Evolutionary conservation across 2,113 vertebrate genomes (phyloP), one percentile per base, ranked within the genome.

Genomic region (Zosterops borbonicus): DNA sequence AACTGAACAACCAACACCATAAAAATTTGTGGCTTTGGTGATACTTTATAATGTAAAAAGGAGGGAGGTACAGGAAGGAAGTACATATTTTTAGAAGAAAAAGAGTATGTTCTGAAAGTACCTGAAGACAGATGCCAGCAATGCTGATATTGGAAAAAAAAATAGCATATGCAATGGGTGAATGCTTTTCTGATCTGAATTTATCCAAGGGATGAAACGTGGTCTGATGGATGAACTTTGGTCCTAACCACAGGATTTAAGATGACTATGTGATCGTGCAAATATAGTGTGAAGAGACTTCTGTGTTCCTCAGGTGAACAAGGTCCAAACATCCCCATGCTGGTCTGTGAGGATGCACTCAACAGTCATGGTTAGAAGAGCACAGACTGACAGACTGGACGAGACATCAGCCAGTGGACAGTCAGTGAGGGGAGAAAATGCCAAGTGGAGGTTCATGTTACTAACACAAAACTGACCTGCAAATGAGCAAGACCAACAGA

Each of bases 61-160:
- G 41, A 81, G 19, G n/a, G 41, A 92, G 44, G 53, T 47, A 60
- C 64, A 94, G 81, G 87, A 92, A 94, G 94, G 86, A 95, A 91
- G 69, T 78, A 78, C 2, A 3, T 89, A 60, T 84, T 95, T 94
- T 95, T 87, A 90, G 86, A 81, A 86, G 33, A 89, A 95, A 85
- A 90, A 79, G 39, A 85, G 55, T 63, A 74, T 67, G 47, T 83
- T 91, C 75, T 88, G 63, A 82, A 95, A 89, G 41, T 59, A 95
- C 53, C 75, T 80, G 50, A 58, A 80, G 67, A 73, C 28, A 87
- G 53, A 89, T 14, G 17, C 18, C 33, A 73, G 79, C 14, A 46
- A n/a, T 74, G 31, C 12, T 69, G 9, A 9, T 69, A 47, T 46
- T 55, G 59, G 39, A 39, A 21, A 42, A 67, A 89, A 83, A 89